phyloP scores from a whole-genome alignment of 1,140 invertebrate genomes.

The Conopomorpha cramerella region DNA sequence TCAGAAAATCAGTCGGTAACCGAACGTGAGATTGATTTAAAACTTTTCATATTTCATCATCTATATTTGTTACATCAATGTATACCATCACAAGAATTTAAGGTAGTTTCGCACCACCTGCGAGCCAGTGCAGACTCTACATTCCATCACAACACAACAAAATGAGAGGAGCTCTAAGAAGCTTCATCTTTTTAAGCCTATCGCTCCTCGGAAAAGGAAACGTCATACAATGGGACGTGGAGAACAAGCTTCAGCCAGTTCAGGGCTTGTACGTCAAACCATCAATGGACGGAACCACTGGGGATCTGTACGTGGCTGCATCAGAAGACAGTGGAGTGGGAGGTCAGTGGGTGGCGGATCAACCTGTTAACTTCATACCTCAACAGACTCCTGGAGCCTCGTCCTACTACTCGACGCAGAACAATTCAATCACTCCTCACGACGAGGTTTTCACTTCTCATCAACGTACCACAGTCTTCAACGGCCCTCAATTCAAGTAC shows the following conservation, averaged over 20 bases:
- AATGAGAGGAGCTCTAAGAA: no score
- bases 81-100: no score
- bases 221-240: not conserved
- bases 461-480: slow-evolving; percentile 22
- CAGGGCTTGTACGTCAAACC: slow-evolving; percentile 39
- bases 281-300: slow-evolving; percentile 35
- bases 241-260: slow-evolving; percentile 24
- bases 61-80: no score
- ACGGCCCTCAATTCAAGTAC: slow-evolving; percentile 22
- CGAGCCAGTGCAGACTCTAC: no score
- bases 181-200: no score
- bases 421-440: slow-evolving; percentile 13
- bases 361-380: slow-evolving; percentile 35
- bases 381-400: slow-evolving; percentile 10
- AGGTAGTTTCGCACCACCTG: no score
- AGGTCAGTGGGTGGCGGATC: slow-evolving; percentile 37
- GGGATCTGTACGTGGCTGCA: slow-evolving; percentile 45
- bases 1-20: no score
- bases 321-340: slow-evolving; percentile 37
- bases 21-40: no score
- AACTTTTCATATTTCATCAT: no score
- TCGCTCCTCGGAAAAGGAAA: no score
- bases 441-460: slow-evolving; percentile 15
- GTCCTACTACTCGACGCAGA: slow-evolving; percentile 12
- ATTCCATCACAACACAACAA: no score